Conservation (phyloP, 1,140 invertebrate species). For the Ips nitidus region DNA sequence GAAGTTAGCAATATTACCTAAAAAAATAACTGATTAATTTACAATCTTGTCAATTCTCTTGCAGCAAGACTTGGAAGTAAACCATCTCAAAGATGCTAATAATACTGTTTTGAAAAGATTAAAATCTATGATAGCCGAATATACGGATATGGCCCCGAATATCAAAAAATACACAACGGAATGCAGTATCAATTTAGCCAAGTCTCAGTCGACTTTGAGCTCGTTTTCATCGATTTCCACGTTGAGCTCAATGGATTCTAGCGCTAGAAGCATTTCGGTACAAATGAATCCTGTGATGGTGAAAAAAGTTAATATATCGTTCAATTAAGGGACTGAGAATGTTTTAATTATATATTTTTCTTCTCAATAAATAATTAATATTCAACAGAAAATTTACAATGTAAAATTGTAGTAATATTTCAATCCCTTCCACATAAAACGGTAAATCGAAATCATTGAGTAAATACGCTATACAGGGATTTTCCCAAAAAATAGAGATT, state of each 20-base stretch:
- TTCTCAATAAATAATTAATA: neutral
- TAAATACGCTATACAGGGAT: too few relatives aligned
- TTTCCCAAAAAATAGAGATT: neutral
- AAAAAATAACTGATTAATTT: too few relatives aligned
- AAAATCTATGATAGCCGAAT: conserved; percentile 47
- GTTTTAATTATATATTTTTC: conserved; percentile 17
- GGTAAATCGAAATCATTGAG: too few relatives aligned
- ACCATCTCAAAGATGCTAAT: conserved; percentile 48
- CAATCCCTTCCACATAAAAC: too few relatives aligned
- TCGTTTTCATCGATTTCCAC: conserved; percentile 15
- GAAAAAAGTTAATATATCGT: conserved; percentile 33
- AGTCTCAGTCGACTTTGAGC: conserved; percentile 18
- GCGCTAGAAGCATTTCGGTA: conserved; percentile 2
- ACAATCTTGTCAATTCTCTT: conserved; percentile 15
- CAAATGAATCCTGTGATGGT: conserved; percentile 14
- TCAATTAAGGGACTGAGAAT: conserved; percentile 14
- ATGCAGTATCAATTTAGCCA: conserved; percentile 37
- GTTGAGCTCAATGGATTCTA: neutral
- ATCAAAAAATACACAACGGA: conserved; percentile 39
- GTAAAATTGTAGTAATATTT: too few relatives aligned
- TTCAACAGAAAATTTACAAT: too few relatives aligned
- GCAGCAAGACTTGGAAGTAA: conserved; percentile 47
- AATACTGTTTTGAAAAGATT: conserved; percentile 50
- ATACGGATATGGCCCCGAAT: conserved; percentile 43
- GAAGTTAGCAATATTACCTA: conserved; percentile 39